These are phyloP conservation scores for Metalampra italica DNA, from an alignment of 2,888 invertebrate genomes.

Conservation along the genomic window DNA sequence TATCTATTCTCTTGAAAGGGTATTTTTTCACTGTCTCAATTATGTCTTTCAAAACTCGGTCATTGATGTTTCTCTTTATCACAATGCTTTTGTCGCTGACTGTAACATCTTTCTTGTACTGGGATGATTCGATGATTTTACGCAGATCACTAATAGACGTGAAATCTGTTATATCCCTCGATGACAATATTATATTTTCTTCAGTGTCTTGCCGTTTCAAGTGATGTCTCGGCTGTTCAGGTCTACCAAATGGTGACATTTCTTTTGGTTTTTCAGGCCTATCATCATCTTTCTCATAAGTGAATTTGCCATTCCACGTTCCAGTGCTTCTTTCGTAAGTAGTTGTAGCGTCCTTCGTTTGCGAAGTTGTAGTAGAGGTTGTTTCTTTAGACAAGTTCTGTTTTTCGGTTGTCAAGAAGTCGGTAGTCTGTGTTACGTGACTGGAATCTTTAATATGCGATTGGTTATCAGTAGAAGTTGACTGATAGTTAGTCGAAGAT, in stretches of 20 bases:
- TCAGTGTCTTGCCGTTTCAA: slow-evolving; percentile 69
- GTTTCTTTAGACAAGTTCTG: slow-evolving; percentile 68
- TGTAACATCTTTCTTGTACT: slow-evolving; percentile 61
- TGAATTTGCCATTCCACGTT: slow-evolving; percentile 79
- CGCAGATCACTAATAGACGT: slow-evolving; percentile 69
- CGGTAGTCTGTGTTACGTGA: slow-evolving; percentile 48
- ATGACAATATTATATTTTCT: slow-evolving; percentile 70
- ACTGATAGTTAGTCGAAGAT: slow-evolving; percentile 38
- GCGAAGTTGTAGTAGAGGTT: slow-evolving; percentile 36
- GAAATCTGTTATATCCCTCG: slow-evolving; percentile 70
- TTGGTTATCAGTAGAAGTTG: slow-evolving; percentile 42
- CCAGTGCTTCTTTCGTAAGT: slow-evolving; percentile 69
- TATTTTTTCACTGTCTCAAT: slow-evolving; percentile 72
- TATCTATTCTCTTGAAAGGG: slow-evolving; percentile 71
- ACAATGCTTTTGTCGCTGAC: slow-evolving; percentile 71
- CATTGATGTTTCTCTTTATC: slow-evolving; percentile 68
- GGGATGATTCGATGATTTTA: slow-evolving; percentile 66
- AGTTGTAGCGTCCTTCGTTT: slow-evolving; percentile 61
- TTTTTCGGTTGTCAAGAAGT: slow-evolving; percentile 66
- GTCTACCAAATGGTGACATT: slow-evolving; percentile 63
- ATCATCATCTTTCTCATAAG: slow-evolving; percentile 69
- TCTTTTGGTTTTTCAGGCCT: slow-evolving; percentile 62
- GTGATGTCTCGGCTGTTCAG: slow-evolving; percentile 63
- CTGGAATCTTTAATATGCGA: slow-evolving; percentile 42
- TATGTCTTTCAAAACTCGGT: slow-evolving; percentile 65